Conservation (phyloP, 2,888 invertebrate genomes). For the Apocheima hispidaria region DNA sequence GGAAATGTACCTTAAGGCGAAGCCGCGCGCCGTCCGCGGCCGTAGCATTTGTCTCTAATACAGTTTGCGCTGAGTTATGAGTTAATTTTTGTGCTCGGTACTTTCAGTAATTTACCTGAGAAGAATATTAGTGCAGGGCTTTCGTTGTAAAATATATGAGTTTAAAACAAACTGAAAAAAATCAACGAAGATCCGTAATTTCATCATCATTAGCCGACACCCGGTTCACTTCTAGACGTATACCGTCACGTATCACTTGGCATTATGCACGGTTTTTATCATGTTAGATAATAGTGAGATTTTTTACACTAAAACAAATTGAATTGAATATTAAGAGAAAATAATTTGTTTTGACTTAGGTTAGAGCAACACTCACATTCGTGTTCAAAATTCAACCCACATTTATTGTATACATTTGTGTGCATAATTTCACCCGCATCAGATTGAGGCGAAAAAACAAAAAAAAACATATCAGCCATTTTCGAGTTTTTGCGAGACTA, state of each 20-base stretch:
- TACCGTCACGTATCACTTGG: background rate
- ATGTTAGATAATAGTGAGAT: background rate
- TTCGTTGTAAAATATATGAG: background rate
- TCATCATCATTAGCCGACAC: background rate
- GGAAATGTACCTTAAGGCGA: constrained; percentile 8
- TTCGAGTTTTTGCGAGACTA: too few relatives aligned
- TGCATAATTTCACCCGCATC: too few relatives aligned
- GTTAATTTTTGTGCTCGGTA: constrained; percentile 55
- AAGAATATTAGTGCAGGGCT: constrained; percentile 10
- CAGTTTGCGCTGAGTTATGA: constrained; percentile 59
- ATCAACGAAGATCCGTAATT: background rate
- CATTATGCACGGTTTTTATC: background rate
- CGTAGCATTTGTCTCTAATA: constrained; percentile 60
- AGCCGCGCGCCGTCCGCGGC: constrained; percentile 26
- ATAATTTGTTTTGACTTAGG: too few relatives aligned
- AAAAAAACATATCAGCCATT: too few relatives aligned
- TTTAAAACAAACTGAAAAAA: background rate
- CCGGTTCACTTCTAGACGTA: background rate
- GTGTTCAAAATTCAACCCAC: too few relatives aligned
- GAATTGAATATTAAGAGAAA: too few relatives aligned
- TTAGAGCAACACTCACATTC: too few relatives aligned
- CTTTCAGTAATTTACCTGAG: constrained; percentile 41
- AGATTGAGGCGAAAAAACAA: too few relatives aligned
- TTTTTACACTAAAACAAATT: background rate
- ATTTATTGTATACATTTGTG: too few relatives aligned